phyloP scores from a whole-genome alignment of 1,140 invertebrate species.

The Antheraea pernyi region DNA sequence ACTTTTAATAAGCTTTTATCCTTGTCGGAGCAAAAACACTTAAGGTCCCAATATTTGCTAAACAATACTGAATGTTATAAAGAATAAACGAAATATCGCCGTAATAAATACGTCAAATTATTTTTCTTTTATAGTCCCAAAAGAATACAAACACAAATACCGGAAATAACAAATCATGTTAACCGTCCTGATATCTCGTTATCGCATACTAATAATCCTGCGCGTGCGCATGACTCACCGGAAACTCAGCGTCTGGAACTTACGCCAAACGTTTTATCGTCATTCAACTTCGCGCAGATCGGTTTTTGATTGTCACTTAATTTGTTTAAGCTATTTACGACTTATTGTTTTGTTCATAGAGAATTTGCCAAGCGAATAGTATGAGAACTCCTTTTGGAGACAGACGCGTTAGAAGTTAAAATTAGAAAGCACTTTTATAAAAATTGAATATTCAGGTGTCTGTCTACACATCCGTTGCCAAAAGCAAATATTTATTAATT shows the following conservation, averaged over 20 bases:
- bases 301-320: neutral
- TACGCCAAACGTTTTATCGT: neutral
- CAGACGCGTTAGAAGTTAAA: too few relatives aligned
- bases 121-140: neutral
- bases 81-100: too few relatives aligned
- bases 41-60: too few relatives aligned
- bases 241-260: neutral
- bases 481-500: too few relatives aligned
- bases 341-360: neutral
- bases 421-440: too few relatives aligned
- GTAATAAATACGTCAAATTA: neutral
- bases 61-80: too few relatives aligned
- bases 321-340: neutral
- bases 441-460: too few relatives aligned
- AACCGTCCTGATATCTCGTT: neutral
- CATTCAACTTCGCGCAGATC: neutral
- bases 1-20: too few relatives aligned
- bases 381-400: too few relatives aligned
- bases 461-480: too few relatives aligned
- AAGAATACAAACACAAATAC: neutral
- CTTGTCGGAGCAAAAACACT: too few relatives aligned
- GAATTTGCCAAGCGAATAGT: too few relatives aligned
- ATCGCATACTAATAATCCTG: slow-evolving; percentile 7
- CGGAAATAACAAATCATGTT: slow-evolving; percentile 9
- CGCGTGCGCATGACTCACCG: slow-evolving; percentile 9